Base-by-base conservation (phyloP, 1,140 invertebrate genomes). In the Acromyrmex echinatior region DNA sequence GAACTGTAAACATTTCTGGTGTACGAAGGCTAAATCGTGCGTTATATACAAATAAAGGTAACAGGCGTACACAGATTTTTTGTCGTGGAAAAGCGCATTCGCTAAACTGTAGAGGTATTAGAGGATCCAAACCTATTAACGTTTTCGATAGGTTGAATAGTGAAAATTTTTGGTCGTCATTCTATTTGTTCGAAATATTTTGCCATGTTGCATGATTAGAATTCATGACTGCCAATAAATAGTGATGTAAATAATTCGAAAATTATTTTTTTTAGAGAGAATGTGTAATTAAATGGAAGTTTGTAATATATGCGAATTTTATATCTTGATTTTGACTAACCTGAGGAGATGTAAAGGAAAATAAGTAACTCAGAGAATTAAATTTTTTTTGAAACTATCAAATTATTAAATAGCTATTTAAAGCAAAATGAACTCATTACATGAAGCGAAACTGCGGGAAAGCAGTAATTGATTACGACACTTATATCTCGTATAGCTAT, bases 1-100 rank as follows among this genome's bases (percentile, higher is more conserved):
- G 9, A 62, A 84, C 56, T 74, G 68, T 21, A 35, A 74, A 82
- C 14, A 45, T 82, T 82, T 74, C 68, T 74, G 3, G 31, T 28
- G 49, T 21, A n/a, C 53, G 80, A 25, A 7, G 25, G 28, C 74
- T 74, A 84, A 56, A 74, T 84, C 58, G 56, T 14, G 80, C 68
- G 56, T 73, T 70, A 45, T 45, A 45, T 45, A 45, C 39, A 81
- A 74, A 31, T 35, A 39, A 18, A 70, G 4, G 49, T 21, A 56
- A 71, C 21, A 71, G 53, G 31, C 16, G 7, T 18, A n/a, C 16
- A 49, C 65, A 35, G 51, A 58, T 84, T 84, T 84, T 74, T 35
- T 28, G 25, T 21, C 53, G 56, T 4, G 39, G 1, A 51, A 84
- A 51, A 74, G 35, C 25, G 31, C 25, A 21, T 31, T 25, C 16